phyloP scores from a whole-genome alignment of 2,888 invertebrate species.

The Oligia strigilis region DNA sequence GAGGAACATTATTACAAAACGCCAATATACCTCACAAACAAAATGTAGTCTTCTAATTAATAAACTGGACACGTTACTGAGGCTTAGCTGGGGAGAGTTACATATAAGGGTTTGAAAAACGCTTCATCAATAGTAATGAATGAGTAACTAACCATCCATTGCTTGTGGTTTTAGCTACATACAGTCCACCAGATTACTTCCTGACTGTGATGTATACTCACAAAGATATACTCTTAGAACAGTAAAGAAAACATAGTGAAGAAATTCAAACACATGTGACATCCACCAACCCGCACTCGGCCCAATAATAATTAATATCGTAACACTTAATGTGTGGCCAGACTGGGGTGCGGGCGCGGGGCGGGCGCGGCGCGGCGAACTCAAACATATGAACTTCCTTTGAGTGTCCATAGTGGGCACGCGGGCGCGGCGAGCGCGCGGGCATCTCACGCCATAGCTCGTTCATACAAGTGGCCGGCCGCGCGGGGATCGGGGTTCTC shows the following conservation, averaged over 20 bases:
- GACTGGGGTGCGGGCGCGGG: no score
- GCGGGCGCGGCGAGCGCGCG: no score
- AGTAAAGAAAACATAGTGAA: not conserved
- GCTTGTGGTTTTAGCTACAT: conserved; percentile 7
- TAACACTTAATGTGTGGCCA: not conserved
- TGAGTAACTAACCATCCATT: not conserved
- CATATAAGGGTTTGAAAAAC: not conserved
- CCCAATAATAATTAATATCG: not conserved
- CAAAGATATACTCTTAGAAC: not conserved
- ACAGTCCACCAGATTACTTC: not conserved
- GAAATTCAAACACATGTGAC: not conserved
- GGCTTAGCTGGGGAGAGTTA: not conserved
- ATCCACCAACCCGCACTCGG: not conserved
- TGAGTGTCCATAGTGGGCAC: no score
- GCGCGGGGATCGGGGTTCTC: no score
- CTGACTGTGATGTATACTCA: not conserved
- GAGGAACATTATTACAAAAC: not conserved
- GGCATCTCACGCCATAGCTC: no score
- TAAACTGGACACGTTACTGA: not conserved
- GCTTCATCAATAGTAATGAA: conserved; percentile 20
- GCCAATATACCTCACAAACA: not conserved
- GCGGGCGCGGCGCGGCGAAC: no score
- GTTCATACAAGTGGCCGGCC: no score
- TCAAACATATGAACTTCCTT: no score
- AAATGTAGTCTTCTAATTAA: not conserved